These are phyloP conservation scores for Ancistrus triradiatus DNA, from an alignment of 2,113 vertebrate genomes.

Conservation along the genomic window DNA sequence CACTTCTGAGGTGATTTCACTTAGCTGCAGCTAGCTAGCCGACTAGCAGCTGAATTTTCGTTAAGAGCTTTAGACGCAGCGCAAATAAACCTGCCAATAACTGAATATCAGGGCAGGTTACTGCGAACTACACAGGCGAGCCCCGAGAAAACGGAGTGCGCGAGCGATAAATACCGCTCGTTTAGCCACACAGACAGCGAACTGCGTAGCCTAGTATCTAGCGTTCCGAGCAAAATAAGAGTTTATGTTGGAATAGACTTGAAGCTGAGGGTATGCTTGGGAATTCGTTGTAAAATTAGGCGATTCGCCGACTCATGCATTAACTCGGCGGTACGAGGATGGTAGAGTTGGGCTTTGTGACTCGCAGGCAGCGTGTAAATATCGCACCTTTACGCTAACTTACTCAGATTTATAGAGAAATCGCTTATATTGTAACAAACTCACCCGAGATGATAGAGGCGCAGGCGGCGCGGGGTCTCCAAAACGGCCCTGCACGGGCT, in stretches of 20 bases:
- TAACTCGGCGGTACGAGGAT: slow-evolving; percentile 42
- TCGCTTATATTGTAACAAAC: slow-evolving; percentile 92
- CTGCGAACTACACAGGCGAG: slow-evolving; percentile 31
- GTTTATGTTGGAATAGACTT: slow-evolving; percentile 79
- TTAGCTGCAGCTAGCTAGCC: slow-evolving; percentile 63
- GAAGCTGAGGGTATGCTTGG: slow-evolving; percentile 77
- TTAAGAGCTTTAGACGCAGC: slow-evolving; percentile 48
- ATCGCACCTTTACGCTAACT: slow-evolving; percentile 67
- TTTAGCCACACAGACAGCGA: slow-evolving; percentile 36
- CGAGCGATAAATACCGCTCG: slow-evolving; percentile 5
- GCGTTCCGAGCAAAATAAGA: slow-evolving; percentile 70
- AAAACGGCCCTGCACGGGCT: slow-evolving; percentile 93
- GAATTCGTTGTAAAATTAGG: slow-evolving; percentile 71
- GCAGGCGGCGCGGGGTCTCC: slow-evolving; percentile 96
- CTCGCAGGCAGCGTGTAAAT: slow-evolving; percentile 64
- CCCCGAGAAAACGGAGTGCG: slow-evolving; percentile 9
- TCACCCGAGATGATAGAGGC: slow-evolving; percentile 96
- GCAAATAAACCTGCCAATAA: slow-evolving; percentile 64
- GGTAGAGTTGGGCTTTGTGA: slow-evolving; percentile 53
- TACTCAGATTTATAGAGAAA: slow-evolving; percentile 86
- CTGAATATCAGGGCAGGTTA: slow-evolving; percentile 57
- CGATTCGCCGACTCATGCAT: slow-evolving; percentile 51
- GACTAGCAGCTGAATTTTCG: slow-evolving; percentile 60
- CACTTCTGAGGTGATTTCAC: slow-evolving; percentile 48
- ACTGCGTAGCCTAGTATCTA: slow-evolving; percentile 57